Evolutionary conservation across 2,113 vertebrate genomes (phyloP), one percentile per base, ranked within the genome.

Genomic region (Lampris incognitus): DNA sequence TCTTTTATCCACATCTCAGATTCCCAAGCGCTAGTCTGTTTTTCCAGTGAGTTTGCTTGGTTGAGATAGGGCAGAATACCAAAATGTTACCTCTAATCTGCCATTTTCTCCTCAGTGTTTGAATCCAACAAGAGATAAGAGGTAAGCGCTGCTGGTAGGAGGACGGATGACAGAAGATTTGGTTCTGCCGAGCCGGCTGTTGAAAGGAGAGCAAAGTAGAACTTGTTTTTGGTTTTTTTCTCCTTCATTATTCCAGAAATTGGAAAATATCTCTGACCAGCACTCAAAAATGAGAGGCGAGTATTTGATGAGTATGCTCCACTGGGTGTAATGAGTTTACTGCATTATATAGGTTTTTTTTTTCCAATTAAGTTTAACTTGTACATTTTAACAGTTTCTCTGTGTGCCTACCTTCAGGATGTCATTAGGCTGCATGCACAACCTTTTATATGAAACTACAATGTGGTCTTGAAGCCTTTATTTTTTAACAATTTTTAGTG

Each of bases 41-140:
- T 24, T 24, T 68, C 54, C 42, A 46, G 2, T 0, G 0, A 6
- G 3, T 24, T 51, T 73, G 5, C 49, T 63, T 69, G 51, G 39
- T 11, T 36, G 11, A 10, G 72, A 59, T 63, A 13, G 11, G 4
- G 11, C 62, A 62, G 39, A 71, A 58, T 2, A 51, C 42, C 6
- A 46, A 46, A 48, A 57, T 44, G 9, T 48, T 59, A 9, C 8
- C 64, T 2, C 4, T 59, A 59, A 59, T 2, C 3, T 67, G 39
- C 10, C 57, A 13, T 78, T 74, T 78, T 41, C 71, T 51, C 61
- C n/a, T 1, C 92, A 96, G 94, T 95, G 94, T 95, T 96, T 90
- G 93, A 94, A 70, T 85, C 94, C 76, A 93, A 52, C 9, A 65
- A 60, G 50, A 69, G 79, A 73, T 69, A 36, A 63, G 58, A 55